These are phyloP conservation scores for Brachynemurus nebulosus DNA, from an alignment of 2,888 invertebrate genomes.

Conservation along the genomic window DNA sequence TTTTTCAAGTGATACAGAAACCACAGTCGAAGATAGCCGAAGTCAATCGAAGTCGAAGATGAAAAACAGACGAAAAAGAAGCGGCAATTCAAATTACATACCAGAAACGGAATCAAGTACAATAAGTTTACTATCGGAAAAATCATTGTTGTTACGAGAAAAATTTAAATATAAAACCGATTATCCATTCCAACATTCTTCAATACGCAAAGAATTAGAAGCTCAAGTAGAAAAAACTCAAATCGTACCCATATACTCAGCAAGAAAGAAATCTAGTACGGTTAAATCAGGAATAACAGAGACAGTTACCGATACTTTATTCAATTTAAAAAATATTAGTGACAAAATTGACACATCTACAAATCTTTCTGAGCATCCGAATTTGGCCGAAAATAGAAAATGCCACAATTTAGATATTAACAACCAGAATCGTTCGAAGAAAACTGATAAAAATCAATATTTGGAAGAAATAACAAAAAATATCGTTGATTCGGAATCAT, in stretches of 20 bases:
- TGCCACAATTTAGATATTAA: background rate
- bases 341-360: background rate
- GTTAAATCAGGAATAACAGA: background rate
- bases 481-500: conserved; percentile 2
- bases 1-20: too few species aligned
- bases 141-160: background rate
- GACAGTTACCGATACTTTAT: background rate
- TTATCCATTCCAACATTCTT: conserved; percentile 2
- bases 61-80: too few species aligned
- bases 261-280: background rate
- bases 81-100: background rate
- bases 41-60: background rate
- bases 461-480: conserved; percentile 3
- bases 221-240: background rate
- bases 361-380: background rate
- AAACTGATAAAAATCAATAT: conserved; percentile 1
- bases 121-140: background rate
- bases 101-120: background rate
- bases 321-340: background rate
- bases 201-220: background rate
- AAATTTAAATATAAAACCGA: background rate
- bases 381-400: background rate
- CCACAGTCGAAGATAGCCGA: background rate
- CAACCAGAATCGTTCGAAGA: background rate
- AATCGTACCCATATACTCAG: background rate